Evolutionary conservation across 2,888 invertebrate species (phyloP), one percentile per base, ranked within the genome.

Genomic region (Eristalinus aeneus): DNA sequence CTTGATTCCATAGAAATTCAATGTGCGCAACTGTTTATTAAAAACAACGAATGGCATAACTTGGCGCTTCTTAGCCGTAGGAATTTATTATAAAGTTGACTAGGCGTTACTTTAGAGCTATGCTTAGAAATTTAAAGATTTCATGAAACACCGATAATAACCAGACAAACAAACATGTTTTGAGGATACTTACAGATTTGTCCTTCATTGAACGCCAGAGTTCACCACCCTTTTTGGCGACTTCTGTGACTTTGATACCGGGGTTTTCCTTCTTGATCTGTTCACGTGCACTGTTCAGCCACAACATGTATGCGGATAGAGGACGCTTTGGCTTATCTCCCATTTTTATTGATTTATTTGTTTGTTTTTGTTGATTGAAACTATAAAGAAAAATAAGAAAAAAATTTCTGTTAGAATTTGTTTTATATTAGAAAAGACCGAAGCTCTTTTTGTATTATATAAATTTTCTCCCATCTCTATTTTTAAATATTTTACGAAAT

Each of bases 201-300:
- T 97, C 97, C 89, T 95, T 96, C 91, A 98, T 93, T 82, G 95
- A 95, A 90, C 96, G 96, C 99, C 99, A 99, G 93, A 97, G 93
- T 93, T 98, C 98, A 61, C 98, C 98, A 81, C 96, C 98, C 91
- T 96, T 97, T 93, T 97, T 98, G 32, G 98, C 96, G 75, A 98
- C 95, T 91, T 99, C 99, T 8, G 97, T 97, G 22, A 98, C 95
- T 90, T 96, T 95, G 86, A 98, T 95, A 78, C 97, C 97, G 12
- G 98, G 98, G 93, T 97, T 95, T 68, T 97, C 97, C 34, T 95
- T 93, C 92, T 98, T 98, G 88, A 99, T 97, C 88, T 94, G 93
- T 90, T 97, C 97, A 88, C 99, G 94, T 83, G 95, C 95, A 88
- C 96, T 97, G 92, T 97, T 97, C 89, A 99, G 94, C 97, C 98